Conservation (phyloP, 2,113 vertebrate genomes). For the Nycticebus coucang region DNA sequence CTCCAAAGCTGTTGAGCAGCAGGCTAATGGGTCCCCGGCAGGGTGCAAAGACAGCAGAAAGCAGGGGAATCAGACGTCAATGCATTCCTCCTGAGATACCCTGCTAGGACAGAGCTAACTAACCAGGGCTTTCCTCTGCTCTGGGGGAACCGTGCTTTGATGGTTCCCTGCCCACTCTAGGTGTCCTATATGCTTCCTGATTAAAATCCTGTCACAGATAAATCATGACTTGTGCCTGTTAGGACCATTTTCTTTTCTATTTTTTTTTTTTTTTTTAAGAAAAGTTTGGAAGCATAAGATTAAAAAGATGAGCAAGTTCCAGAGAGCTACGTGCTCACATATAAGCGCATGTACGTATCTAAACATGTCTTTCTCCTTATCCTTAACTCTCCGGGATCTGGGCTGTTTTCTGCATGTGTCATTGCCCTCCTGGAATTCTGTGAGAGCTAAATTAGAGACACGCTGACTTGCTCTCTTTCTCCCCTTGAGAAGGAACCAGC, state of each 20-base stretch:
- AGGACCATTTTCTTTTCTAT: not conserved
- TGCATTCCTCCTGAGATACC: conserved; percentile 84
- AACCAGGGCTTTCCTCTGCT: conserved; percentile 80
- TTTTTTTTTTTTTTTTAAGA: not conserved
- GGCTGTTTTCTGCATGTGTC: not conserved
- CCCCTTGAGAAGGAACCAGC: not conserved
- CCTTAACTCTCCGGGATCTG: not conserved
- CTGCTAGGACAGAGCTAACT: conserved; percentile 84
- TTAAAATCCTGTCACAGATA: conserved; percentile 81
- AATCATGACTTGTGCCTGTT: conserved; percentile 75
- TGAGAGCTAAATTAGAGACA: not conserved
- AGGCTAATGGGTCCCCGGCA: conserved; percentile 88
- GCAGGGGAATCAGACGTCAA: conserved; percentile 84
- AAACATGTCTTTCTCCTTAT: not conserved
- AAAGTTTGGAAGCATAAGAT: conserved; percentile 55
- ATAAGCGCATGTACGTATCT: not conserved
- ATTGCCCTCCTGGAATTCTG: not conserved
- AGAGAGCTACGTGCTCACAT: not conserved
- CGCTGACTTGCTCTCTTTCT: not conserved
- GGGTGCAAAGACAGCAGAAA: conserved; percentile 83
- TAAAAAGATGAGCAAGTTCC: conserved; percentile 38
- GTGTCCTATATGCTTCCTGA: conserved; percentile 78
- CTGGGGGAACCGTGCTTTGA: conserved; percentile 76
- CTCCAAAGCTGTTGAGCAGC: conserved; percentile 85
- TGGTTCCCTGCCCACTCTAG: conserved; percentile 75